Percentiles rank a stretch among this genome's conserved stretches.
phyloP scores from a whole-genome alignment of 2,113 vertebrate genomes.

The Dicrurus megarhynchus region DNA sequence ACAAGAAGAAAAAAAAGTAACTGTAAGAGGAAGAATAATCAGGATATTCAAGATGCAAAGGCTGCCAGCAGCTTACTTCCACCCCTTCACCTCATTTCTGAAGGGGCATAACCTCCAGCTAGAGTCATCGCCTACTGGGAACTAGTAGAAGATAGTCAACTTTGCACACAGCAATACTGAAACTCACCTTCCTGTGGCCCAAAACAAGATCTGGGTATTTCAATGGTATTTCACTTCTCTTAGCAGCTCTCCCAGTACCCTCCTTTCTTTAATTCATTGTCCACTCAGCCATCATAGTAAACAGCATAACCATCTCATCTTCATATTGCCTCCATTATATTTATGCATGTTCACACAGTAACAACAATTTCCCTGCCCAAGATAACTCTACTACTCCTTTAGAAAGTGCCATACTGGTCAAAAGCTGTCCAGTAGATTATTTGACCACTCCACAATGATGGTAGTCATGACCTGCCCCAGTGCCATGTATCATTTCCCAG shows the following conservation, averaged over 20 bases:
- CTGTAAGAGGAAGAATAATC: background rate
- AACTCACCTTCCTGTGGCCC: background rate
- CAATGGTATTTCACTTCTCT: background rate
- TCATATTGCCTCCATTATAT: background rate
- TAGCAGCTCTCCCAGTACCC: background rate
- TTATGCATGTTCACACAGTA: background rate
- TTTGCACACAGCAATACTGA: background rate
- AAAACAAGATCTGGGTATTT: background rate
- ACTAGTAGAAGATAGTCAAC: background rate
- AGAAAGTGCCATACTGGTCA: background rate
- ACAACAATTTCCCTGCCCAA: background rate
- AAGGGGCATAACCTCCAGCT: background rate
- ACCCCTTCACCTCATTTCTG: background rate
- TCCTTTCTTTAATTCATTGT: background rate
- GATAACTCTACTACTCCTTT: background rate
- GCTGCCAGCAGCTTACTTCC: background rate
- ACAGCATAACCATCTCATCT: background rate
- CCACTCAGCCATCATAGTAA: background rate
- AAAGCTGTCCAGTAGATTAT: background rate
- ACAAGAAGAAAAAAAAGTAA: background rate
- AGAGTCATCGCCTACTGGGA: background rate
- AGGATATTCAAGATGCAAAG: background rate
- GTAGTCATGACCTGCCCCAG: rapidly evolving
- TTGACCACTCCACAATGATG: background rate
- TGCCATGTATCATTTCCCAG: background rate